Percentiles rank a stretch among this genome's conserved stretches.
Evolutionary conservation across 2,113 vertebrate species (phyloP).

Genomic region (Brachionichthys hirsutus): DNA sequence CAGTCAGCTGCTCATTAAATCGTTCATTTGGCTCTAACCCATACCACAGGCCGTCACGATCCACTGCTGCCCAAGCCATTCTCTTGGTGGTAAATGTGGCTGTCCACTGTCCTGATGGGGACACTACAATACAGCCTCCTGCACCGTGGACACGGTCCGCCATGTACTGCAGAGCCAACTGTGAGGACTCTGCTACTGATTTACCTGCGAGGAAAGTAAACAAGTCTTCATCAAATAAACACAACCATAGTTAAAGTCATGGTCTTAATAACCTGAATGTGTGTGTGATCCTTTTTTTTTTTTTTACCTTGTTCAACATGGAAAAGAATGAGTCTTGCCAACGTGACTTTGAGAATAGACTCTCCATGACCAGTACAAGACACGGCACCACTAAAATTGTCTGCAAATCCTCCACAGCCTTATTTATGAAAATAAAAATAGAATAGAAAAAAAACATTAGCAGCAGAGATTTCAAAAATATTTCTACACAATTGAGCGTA

Average conservation of each 20-base stretch:
- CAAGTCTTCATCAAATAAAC: neutral
- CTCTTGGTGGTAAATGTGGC: conserved; percentile 72
- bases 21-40: conserved; percentile 68
- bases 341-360: conserved; percentile 76
- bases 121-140: conserved; percentile 70
- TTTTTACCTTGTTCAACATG: conserved; percentile 74
- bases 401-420: conserved; percentile 73
- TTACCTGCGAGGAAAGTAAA: conserved; percentile 51
- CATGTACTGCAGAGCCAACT: conserved; percentile 71
- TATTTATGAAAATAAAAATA: conserved; percentile 14
- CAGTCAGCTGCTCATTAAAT: no score
- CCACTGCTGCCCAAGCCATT: conserved; percentile 71
- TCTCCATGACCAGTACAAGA: conserved; percentile 74
- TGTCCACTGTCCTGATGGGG: conserved; percentile 71
- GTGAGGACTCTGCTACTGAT: conserved; percentile 45
- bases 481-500: neutral
- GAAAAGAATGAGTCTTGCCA: conserved; percentile 74
- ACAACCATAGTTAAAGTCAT: no score
- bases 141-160: conserved; percentile 69
- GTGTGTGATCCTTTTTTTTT: conserved; percentile 1
- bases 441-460: neutral
- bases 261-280: neutral
- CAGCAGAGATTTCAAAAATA: neutral
- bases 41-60: conserved; percentile 65
- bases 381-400: conserved; percentile 69